Percentiles rank a stretch among this genome's conserved stretches.
phyloP scores from a whole-genome alignment of 2,113 vertebrate species.

The cattle (Bos taurus) region DNA sequence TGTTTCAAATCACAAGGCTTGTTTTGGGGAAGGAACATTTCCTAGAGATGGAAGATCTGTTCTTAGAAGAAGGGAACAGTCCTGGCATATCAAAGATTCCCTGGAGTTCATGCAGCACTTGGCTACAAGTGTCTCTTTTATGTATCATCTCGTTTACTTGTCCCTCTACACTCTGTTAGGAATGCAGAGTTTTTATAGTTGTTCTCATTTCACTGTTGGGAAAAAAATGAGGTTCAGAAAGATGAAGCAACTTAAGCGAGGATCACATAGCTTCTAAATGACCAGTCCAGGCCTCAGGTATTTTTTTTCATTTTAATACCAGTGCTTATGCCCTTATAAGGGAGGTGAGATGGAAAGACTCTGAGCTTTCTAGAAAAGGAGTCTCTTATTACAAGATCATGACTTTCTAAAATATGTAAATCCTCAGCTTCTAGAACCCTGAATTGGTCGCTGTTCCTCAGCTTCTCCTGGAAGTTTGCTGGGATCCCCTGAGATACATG shows the following conservation, averaged over 20 bases:
- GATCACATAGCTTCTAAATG: neutral
- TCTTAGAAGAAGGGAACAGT: neutral
- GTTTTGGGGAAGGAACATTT: neutral
- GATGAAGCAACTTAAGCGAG: neutral
- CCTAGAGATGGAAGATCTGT: neutral
- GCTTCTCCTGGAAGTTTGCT: neutral
- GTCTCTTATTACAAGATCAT: neutral
- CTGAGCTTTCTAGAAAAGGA: neutral
- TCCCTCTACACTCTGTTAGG: neutral
- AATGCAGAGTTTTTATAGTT: neutral
- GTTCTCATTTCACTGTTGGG: neutral
- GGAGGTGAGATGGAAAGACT: neutral
- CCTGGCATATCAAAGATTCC: neutral
- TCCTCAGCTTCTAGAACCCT: no score
- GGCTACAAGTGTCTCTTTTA: neutral
- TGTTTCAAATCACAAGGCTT: neutral
- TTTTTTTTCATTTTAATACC: neutral
- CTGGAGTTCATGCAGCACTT: neutral
- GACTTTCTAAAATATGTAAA: neutral
- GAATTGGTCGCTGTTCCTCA: neutral
- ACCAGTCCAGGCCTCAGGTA: neutral
- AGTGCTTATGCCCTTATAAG: neutral
- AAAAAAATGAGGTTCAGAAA: neutral
- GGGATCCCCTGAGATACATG: neutral
- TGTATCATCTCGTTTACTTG: neutral